Conservation (phyloP, 2,113 vertebrate genomes). For the Mobula birostris region DNA sequence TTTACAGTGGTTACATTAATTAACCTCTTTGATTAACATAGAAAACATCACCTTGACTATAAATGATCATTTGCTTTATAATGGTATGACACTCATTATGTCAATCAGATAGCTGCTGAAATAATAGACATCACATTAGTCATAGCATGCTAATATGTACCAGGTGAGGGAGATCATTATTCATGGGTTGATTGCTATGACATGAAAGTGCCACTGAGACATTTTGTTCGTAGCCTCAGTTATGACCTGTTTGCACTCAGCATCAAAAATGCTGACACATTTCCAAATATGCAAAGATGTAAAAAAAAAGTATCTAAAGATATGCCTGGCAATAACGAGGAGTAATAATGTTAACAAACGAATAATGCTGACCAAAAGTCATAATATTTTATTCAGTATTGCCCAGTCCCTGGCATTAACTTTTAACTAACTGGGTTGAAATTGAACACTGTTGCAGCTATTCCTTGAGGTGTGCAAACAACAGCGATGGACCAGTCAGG, state of each 20-base stretch:
- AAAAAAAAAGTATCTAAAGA: neutral
- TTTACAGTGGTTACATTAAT: neutral
- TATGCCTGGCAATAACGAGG: neutral
- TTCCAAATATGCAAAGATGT: neutral
- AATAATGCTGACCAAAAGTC: neutral
- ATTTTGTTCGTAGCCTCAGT: slow-evolving; percentile 20
- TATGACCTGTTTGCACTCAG: neutral
- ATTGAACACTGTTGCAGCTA: neutral
- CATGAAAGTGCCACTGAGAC: slow-evolving; percentile 23
- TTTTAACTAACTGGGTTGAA: neutral
- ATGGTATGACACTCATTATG: slow-evolving; percentile 39
- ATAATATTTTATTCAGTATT: neutral
- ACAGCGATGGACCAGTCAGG: neutral
- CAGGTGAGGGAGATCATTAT: neutral
- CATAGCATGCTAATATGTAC: slow-evolving; percentile 18
- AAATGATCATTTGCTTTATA: slow-evolving; percentile 38
- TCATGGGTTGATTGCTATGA: neutral
- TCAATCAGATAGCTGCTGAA: slow-evolving; percentile 27
- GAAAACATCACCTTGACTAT: slow-evolving; percentile 1
- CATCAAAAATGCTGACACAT: neutral
- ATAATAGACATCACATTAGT: neutral
- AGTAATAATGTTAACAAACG: neutral
- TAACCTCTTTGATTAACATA: neutral
- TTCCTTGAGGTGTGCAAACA: neutral
- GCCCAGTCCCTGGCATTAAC: neutral